These are phyloP conservation scores for Sturmia bella DNA, from an alignment of 2,888 invertebrate species.

Conservation along the genomic window DNA sequence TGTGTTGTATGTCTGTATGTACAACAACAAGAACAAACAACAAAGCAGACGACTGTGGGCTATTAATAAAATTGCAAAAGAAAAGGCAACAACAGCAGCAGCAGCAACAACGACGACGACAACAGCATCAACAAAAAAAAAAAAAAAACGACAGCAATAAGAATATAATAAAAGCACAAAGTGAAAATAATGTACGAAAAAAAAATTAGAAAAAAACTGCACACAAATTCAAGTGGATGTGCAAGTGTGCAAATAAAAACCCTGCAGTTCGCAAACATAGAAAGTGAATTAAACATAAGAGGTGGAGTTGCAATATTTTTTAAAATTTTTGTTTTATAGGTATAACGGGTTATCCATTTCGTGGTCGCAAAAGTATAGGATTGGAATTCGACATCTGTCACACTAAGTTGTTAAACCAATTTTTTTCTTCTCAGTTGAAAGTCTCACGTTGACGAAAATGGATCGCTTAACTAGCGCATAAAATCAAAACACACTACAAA, in stretches of 20 bases:
- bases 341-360: too few relatives aligned
- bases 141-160: not conserved
- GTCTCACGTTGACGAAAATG: too few relatives aligned
- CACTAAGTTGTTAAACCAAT: too few relatives aligned
- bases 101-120: slow-evolving; percentile 12
- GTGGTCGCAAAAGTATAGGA: too few relatives aligned
- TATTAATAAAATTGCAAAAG: slow-evolving; percentile 56
- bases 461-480: too few relatives aligned
- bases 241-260: slow-evolving; percentile 1
- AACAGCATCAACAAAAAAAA: slow-evolving; percentile 23
- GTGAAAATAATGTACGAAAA: slow-evolving; percentile 51
- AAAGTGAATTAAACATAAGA: not conserved
- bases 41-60: slow-evolving; percentile 58
- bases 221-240: slow-evolving; percentile 34
- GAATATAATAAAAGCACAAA: slow-evolving; percentile 56
- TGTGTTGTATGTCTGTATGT: slow-evolving; percentile 15
- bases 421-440: too few relatives aligned
- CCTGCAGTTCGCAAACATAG: not conserved
- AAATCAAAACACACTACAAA: too few relatives aligned
- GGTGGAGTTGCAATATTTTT: too few relatives aligned
- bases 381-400: too few relatives aligned
- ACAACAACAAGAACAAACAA: slow-evolving; percentile 36
- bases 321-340: too few relatives aligned
- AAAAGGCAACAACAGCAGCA: slow-evolving; percentile 6
- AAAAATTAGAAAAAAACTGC: slow-evolving; percentile 36